Evolutionary conservation across 2,113 vertebrate genomes (phyloP).

Genomic region (Pachypanchax playfairii): DNA sequence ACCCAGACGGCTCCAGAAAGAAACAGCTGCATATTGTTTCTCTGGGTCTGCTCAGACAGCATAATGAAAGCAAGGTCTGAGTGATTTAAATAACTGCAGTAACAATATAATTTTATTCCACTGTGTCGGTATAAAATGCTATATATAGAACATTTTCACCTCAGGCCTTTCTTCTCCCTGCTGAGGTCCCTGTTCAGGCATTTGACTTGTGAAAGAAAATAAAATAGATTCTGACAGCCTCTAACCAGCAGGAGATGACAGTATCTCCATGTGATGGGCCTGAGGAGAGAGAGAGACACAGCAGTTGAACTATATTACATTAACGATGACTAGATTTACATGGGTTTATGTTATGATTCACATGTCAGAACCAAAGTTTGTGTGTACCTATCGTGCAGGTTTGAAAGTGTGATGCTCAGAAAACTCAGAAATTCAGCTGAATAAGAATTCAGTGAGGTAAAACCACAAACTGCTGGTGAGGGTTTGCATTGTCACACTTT

Average conservation of each 20-base stretch:
- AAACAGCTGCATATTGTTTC: not conserved
- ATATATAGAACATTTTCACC: constrained; percentile 1
- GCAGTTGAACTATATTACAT: not conserved
- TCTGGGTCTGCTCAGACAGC: not conserved
- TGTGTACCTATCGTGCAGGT: not conserved
- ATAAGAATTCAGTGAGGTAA: too few relatives aligned
- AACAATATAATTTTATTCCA: not conserved
- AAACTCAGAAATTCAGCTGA: not conserved
- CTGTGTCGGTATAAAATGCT: not conserved
- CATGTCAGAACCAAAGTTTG: not conserved
- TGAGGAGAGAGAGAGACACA: not conserved
- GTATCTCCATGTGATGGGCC: not conserved
- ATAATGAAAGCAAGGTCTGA: not conserved
- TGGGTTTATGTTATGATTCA: not conserved
- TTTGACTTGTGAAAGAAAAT: constrained; percentile 10
- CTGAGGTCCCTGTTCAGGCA: not conserved
- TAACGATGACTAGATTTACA: not conserved
- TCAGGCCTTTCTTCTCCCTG: not conserved
- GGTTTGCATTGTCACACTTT: too few relatives aligned
- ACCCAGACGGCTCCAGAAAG: not conserved
- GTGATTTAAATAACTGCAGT: not conserved
- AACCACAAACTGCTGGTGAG: too few relatives aligned
- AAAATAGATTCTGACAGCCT: constrained; percentile 1
- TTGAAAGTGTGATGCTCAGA: not conserved
- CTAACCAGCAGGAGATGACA: constrained; percentile 3